Base-by-base conservation (phyloP, 2,888 invertebrate genomes). In the Asteroscopus sphinx region DNA sequence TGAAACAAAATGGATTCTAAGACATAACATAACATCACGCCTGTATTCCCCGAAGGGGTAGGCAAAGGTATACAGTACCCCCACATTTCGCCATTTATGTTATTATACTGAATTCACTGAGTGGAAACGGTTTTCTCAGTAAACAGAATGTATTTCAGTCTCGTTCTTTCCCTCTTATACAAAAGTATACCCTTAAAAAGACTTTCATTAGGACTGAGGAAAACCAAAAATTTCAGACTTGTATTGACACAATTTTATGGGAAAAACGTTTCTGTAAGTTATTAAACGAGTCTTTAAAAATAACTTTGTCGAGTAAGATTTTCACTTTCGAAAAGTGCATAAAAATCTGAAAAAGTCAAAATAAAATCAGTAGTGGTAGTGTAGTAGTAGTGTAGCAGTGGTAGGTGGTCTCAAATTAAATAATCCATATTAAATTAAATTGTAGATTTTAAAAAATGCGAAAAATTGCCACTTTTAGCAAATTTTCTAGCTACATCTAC, bases 241-340 rank as follows among this genome's bases (percentile, higher is more conserved):
- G 44, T 69, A 69, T 70, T 68, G 65, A 68, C 71, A 70, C 44
- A 58, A 64, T 64, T 62, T 56, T 44, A 52, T 52, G 44, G 44
- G 15, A 30, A 68, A 69, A 54, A 51, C 39, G 57, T 57, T 64
- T 51, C 15, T 36, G 26, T 5, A 33, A 37, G 36, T 33, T 52
- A 57, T 56, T 35, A 11, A 28, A 35, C 6, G 25, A 32, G 46
- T 47, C 32, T 54, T 51, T 13, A 51, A 51, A 36, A 45, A 53
- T 26, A 48, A 44, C 39, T 64, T 68, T 44, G 32, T 33, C 35
- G 41, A 37, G 11, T 16, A 33, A 36, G 7, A 26, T 30, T 46
- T 35, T 47, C 11, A 21, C 13, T 46, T 40, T 56, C 37, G 9
- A 25, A 56, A 8, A n/a, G 15, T 12, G 36, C 4, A 30, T 9